Conservation (phyloP, 2,113 vertebrate species). For the Pangasianodon gigas region DNA sequence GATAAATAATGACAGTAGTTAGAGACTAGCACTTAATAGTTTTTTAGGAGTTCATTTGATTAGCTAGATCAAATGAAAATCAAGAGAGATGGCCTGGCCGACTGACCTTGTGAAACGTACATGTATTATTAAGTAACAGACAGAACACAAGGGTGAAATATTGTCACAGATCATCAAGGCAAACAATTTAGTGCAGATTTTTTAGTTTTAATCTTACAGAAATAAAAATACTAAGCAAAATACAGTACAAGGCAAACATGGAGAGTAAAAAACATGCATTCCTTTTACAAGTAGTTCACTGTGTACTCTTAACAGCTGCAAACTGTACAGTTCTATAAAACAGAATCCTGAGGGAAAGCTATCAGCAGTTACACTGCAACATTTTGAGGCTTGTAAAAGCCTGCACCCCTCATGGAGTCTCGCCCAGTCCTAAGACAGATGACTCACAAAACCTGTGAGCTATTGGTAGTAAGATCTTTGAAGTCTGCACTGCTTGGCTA, state of each 20-base stretch:
- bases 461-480: not conserved
- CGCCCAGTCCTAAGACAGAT: not conserved
- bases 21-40: not conserved
- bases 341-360: not conserved
- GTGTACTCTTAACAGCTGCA: not conserved
- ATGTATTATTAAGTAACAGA: not conserved
- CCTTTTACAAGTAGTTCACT: not conserved
- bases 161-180: not conserved
- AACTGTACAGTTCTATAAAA: not conserved
- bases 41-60: not conserved
- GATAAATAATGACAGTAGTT: not conserved
- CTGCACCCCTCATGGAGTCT: not conserved
- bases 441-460: constrained; percentile 21
- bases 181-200: not conserved
- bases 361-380: not conserved
- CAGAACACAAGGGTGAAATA: not conserved
- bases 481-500: not conserved
- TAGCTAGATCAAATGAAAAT: not conserved
- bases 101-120: not conserved
- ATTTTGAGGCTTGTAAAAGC: not conserved
- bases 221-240: not conserved
- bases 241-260: not conserved
- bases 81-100: not conserved
- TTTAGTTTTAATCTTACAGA: not conserved
- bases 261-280: not conserved